These are phyloP conservation scores for Chromobotia macracanthus DNA, from an alignment of 2,797 vertebrate genomes.

Conservation along the genomic window DNA sequence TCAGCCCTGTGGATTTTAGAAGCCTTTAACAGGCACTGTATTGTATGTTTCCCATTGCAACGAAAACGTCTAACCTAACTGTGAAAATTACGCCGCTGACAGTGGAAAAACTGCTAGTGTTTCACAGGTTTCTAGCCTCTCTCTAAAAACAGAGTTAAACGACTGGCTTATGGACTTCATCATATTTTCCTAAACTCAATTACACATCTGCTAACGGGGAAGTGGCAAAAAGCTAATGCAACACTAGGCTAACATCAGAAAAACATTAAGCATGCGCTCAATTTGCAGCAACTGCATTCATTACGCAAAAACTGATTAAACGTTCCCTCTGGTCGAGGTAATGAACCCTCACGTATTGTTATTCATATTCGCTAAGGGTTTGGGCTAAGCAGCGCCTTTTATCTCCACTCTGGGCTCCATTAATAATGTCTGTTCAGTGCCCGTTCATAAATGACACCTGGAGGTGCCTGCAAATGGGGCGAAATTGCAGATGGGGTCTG, in stretches of 20 bases:
- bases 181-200: slow-evolving; percentile 19
- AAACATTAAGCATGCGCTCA: slow-evolving; percentile 72
- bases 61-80: no score
- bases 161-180: background rate
- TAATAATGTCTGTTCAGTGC: slow-evolving; percentile 74
- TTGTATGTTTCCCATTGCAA: no score
- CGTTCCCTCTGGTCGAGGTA: slow-evolving; percentile 73
- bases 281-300: slow-evolving; percentile 77
- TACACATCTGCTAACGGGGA: slow-evolving; percentile 63
- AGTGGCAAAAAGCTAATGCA: slow-evolving; percentile 64
- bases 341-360: slow-evolving; percentile 79
- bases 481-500: slow-evolving; percentile 68
- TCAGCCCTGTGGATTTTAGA: slow-evolving; percentile 2
- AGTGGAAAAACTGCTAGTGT: no score
- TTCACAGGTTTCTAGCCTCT: no score
- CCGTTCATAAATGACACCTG: slow-evolving; percentile 64
- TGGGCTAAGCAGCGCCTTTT: slow-evolving; percentile 69
- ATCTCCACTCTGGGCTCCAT: slow-evolving; percentile 69
- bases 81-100: no score
- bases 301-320: slow-evolving; percentile 79
- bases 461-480: slow-evolving; percentile 57
- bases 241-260: slow-evolving; percentile 66
- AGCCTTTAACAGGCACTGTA: background rate
- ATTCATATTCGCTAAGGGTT: slow-evolving; percentile 70
- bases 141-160: background rate